Conservation (phyloP, 2,113 vertebrate species). For the Antigone vipio region DNA sequence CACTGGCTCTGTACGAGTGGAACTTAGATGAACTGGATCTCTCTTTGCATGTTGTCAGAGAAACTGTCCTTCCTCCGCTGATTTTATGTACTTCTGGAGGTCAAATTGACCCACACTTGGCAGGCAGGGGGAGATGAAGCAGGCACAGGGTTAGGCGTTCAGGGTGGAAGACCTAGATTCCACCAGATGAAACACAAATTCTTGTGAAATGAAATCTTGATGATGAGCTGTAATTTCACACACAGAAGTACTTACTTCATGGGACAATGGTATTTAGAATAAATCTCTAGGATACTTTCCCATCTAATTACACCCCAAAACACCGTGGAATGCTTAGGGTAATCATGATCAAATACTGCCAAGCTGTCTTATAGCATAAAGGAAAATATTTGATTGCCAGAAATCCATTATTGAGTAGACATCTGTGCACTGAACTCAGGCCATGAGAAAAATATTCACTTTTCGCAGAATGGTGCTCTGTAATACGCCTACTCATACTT, state of each 20-base stretch:
- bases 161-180: not conserved
- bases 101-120: no score
- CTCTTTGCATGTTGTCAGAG: not conserved
- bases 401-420: conserved; percentile 30
- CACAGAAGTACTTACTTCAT: not conserved
- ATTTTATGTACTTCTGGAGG: not conserved
- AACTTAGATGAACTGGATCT: not conserved
- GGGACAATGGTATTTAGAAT: not conserved
- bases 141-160: not conserved
- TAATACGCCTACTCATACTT: not conserved
- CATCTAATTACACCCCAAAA: conserved; percentile 14
- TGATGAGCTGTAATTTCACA: not conserved
- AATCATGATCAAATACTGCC: conserved; percentile 26
- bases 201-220: not conserved
- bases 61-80: not conserved
- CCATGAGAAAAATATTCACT: not conserved
- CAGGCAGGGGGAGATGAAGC: not conserved
- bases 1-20: not conserved
- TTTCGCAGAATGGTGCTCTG: not conserved
- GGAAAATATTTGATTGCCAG: conserved; percentile 36
- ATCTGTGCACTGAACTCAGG: conserved; percentile 20
- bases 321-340: not conserved
- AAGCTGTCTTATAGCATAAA: conserved; percentile 42
- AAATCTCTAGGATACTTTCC: conserved; percentile 1
- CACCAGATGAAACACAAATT: not conserved